Evolutionary conservation across 2,113 vertebrate species (phyloP).

Genomic region (Archocentrus centrarchus): DNA sequence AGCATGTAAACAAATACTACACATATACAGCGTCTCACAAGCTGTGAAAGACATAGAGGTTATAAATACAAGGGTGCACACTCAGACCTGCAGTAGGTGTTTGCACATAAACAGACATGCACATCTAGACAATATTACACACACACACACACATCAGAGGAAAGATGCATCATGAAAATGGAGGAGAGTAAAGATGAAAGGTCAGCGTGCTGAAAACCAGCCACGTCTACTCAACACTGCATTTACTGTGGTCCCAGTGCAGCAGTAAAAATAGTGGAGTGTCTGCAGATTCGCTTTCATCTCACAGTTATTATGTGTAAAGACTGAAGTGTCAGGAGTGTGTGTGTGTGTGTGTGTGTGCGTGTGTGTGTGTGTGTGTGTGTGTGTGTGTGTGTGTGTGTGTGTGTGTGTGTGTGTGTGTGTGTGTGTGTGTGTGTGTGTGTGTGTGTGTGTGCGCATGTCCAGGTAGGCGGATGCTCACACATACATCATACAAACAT

Average conservation of each 20-base stretch:
- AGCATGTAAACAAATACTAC: not conserved
- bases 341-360: not conserved
- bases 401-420: not conserved
- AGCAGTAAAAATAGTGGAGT: constrained; percentile 43
- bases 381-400: not conserved
- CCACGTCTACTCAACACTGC: constrained; percentile 18
- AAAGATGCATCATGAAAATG: constrained; percentile 41
- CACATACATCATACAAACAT: not conserved
- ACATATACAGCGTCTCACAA: not conserved
- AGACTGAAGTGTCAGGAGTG: constrained; percentile 3
- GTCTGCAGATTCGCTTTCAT: constrained; percentile 47
- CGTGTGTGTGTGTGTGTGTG: not conserved
- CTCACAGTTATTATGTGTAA: constrained; percentile 39
- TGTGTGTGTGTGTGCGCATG: too few relatives aligned
- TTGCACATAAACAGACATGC: constrained; percentile 7
- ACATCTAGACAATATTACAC: constrained; percentile 6
- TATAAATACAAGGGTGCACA: not conserved
- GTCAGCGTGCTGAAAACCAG: constrained; percentile 57
- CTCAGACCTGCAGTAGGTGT: not conserved
- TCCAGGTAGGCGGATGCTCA: not conserved
- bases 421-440: not conserved
- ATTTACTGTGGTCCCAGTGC: constrained; percentile 29
- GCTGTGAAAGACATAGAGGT: not conserved
- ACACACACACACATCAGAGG: constrained; percentile 15
- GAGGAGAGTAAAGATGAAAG: constrained; percentile 53